Evolutionary conservation across 2,888 invertebrate species (phyloP).

Genomic region (Heliconius ismenius): DNA sequence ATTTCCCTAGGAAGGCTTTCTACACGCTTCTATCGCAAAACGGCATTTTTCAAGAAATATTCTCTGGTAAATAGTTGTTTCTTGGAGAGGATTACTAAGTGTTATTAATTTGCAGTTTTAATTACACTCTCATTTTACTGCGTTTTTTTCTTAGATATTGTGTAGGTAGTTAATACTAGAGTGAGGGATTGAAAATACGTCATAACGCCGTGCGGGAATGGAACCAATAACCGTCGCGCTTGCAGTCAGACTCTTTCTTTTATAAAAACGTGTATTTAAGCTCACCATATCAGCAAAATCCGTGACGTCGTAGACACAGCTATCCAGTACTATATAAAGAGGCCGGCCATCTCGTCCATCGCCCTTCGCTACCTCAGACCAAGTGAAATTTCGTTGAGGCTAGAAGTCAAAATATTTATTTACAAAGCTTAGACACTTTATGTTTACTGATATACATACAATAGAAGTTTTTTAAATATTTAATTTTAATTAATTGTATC

Average conservation of each 20-base stretch:
- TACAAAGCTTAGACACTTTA: too few relatives aligned
- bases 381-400: constrained; percentile 41
- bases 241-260: too few relatives aligned
- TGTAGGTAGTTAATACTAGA: not conserved
- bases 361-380: constrained; percentile 43
- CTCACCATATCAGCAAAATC: constrained; percentile 47
- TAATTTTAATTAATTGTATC: too few relatives aligned
- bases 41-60: constrained; percentile 3
- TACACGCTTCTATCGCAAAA: not conserved
- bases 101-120: constrained; percentile 20
- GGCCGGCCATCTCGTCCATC: constrained; percentile 46
- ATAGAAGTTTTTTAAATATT: too few relatives aligned
- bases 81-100: constrained; percentile 4
- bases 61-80: not conserved
- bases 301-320: constrained; percentile 48
- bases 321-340: constrained; percentile 45
- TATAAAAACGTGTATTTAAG: not conserved
- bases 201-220: too few relatives aligned
- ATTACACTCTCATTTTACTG: not conserved
- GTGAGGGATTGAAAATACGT: too few relatives aligned
- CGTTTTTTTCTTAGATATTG: not conserved
- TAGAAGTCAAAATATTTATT: not conserved
- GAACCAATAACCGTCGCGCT: not conserved
- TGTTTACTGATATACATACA: too few relatives aligned
- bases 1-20: not conserved